Evolutionary conservation across 2,113 vertebrate genomes (phyloP), one percentile per base, ranked within the genome.

Genomic region (Ammodytes marinus): DNA sequence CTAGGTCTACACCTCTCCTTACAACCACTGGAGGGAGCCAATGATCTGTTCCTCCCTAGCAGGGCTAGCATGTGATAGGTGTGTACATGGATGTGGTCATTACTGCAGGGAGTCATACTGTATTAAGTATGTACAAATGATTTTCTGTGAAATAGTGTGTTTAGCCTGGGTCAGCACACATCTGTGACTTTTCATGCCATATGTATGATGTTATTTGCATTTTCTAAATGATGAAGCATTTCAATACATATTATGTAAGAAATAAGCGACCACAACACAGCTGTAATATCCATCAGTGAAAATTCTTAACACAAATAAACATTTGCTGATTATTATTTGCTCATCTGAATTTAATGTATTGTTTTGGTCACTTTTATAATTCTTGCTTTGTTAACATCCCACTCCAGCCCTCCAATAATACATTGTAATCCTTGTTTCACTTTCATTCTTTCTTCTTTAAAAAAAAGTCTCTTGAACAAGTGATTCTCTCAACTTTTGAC

Each of bases 81-180:
- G 27, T 27, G 27, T 27, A 27, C 27, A 27, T 27, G 27, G 27
- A 27, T 27, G 27, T 27, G 27, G 27, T 27, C 2, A 46, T 68
- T 65, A 40, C 50, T 13, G 9, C 0, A 3, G 74, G 73, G 39
- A 74, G 40, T 63, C 77, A 40, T 43, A 8, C 40, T 45, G 52
- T 45, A 74, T 15, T 80, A 83, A 65, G 73, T 54, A 60, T 27
- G 27, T 27, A 27, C 27, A 19, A 42, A 37, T 19, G 35, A 40
- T 78, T 74, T 63, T 50, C n/a, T 55, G 35, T n/a, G 12, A 8
- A 60, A 35, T 45, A 35, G 8, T 43, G 50, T 69, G 50, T 63
- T 61, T 43, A 77, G n/a, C 40, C 8, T 54, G 47, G 65, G 57
- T 86, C 47, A 75, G 19, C 17, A 35, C 45, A 64, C 66, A 63